phyloP scores from a whole-genome alignment of 1,140 invertebrate species.

The Pseudomyrmex dendroicus region DNA sequence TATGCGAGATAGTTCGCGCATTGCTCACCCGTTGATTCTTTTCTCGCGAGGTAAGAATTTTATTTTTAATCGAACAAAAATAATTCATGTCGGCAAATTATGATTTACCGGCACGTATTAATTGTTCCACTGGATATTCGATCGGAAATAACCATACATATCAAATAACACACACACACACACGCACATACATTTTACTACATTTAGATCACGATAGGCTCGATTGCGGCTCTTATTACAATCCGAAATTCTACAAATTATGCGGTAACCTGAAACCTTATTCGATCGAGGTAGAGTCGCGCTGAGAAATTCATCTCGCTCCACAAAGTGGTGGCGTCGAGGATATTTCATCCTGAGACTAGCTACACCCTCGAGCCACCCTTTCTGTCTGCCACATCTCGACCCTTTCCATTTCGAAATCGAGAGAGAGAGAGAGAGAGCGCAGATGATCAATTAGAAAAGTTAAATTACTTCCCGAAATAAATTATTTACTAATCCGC shows the following conservation, averaged over 20 bases:
- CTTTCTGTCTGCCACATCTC: conserved; percentile 45
- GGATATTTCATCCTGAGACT: conserved; percentile 68
- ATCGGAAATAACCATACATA: not conserved
- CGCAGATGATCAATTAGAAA: conserved; percentile 77
- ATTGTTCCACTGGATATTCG: not conserved
- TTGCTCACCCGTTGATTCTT: no score
- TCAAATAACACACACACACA: not conserved
- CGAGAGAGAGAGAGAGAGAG: not conserved
- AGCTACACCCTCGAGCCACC: conserved; percentile 28
- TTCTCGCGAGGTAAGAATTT: not conserved
- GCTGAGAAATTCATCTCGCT: conserved; percentile 66
- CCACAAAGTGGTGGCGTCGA: conserved; percentile 60
- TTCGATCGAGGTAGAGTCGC: conserved; percentile 28
- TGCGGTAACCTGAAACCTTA: conserved; percentile 61
- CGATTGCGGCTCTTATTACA: conserved; percentile 63
- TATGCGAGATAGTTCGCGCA: no score
- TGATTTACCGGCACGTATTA: not conserved
- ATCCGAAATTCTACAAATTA: conserved; percentile 60
- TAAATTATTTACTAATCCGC: conserved; percentile 77
- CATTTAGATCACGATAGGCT: not conserved
- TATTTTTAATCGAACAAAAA: not conserved
- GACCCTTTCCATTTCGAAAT: conserved; percentile 30
- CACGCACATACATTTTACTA: not conserved
- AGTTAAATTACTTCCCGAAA: conserved; percentile 79
- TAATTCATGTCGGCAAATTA: not conserved